Evolutionary conservation across 2,113 vertebrate genomes (phyloP), one percentile per base, ranked within the genome.

Genomic region (Corythoichthys haematopterus): DNA sequence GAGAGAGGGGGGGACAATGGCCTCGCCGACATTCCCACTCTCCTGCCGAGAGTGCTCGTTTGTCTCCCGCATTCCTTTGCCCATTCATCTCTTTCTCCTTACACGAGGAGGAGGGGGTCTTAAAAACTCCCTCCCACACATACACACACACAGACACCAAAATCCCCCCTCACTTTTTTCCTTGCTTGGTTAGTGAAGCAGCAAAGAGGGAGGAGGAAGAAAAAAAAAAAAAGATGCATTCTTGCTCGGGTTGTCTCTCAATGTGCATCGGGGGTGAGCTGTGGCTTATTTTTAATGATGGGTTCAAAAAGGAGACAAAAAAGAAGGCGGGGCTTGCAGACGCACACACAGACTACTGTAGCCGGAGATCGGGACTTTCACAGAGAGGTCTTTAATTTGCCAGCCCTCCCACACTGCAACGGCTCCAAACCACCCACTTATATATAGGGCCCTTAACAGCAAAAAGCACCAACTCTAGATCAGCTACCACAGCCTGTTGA

Each of bases 351-450:
- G 46, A 84, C 61, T 71, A 74, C 80, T 87, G 78, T 71, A 81
- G 77, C 76, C 15, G 71, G 33, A 84, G 85, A 84, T 83, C 85
- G 83, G 85, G 83, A 87, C 83, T 85, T 90, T 89, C 85, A 89
- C 85, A 89, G 85, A 87, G 85, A 78, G 83, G 86, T 88, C 88
- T 90, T 87, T 90, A 90, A 90, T 90, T 90, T 89, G 85, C 80
- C 71, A 78, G 84, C 83, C 87, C 88, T 89, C 87, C 88, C 88
- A 88, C 88, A 82, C 85, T 82, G 87, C 76, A 36, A 74, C 77
- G 69, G 80, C 82, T 45, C 84, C 79, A 80, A 90, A 87, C 84
- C 86, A 85, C 83, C 87, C 87, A 88, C 83, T 90, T 82, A 82
- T 80, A 84, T 76, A 75, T 79, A 57, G 33, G 6, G 35, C 55